Evolutionary conservation across 2,797 vertebrate species (phyloP), one percentile per base, ranked within the genome.

Genomic region (Pygocentrus nattereri): DNA sequence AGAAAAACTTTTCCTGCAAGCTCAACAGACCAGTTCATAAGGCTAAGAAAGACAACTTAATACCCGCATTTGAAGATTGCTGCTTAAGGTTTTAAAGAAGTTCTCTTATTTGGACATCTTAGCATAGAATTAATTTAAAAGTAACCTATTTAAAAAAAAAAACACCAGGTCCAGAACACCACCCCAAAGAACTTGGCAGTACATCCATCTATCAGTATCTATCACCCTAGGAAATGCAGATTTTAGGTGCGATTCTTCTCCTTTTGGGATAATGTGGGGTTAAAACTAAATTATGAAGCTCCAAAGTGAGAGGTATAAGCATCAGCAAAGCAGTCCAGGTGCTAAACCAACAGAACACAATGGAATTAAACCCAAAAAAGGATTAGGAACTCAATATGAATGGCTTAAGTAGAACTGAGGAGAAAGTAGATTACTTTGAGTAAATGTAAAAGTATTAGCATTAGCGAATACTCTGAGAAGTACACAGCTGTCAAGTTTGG

Each of bases 1-100:
- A 56, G 56, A 61, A 70, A 61, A 59, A 67, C n/a, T 49, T 34
- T 23, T 49, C 72, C 70, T 38, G 62, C 19, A 59, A 61, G 62
- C 11, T 69, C 16, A 69, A 34, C 4, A 61, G 72, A 15, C 34
- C 27, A 4, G 25, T 75, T 61, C 38, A 52, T 74, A 52, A 58
- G n/a, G 31, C 31, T 72, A 59, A 59, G 31, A 44, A 74, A 74
- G 31, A 34, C 30, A 73, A n/a, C 19, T 34, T 41, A 72, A 56
- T 34, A 38, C 50, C 69, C 19, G 27, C 69, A 52, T 70, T 16
- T 23, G 7, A 13, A 31, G 49, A 52, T 6, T 31, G 21, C 15
- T 25, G 8, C 44, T 50, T 69, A 25, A 49, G 30, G 30, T 19
- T 62, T 27, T 27, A 61, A 61, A 16, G 25, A 16, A 5, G 23